Evolutionary conservation across 2,113 vertebrate species (phyloP).

Genomic region (Psettodes erumei): DNA sequence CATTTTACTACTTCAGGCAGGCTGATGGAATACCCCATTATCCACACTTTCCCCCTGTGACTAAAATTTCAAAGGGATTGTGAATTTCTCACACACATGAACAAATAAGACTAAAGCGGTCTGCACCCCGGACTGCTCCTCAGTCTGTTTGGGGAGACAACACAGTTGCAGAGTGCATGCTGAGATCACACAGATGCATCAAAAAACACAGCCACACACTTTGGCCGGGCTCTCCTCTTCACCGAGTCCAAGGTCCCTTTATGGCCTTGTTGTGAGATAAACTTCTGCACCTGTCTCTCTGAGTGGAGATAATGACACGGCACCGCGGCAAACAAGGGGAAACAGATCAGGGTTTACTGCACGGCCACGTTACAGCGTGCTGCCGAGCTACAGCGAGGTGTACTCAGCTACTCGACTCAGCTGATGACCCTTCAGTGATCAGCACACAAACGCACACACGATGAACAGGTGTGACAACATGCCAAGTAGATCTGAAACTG

Average conservation of each 20-base stretch:
- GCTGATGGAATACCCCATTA: neutral
- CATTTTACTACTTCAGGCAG: neutral
- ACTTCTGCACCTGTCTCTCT: neutral
- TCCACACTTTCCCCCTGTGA: neutral
- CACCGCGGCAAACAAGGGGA: conserved; percentile 1
- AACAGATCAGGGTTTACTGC: neutral
- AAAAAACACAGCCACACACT: conserved; percentile 2
- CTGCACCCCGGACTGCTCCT: neutral
- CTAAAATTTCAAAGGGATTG: neutral
- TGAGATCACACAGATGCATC: neutral
- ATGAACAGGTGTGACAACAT: too few species aligned
- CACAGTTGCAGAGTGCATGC: neutral
- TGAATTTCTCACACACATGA: conserved; percentile 15
- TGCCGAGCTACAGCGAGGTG: neutral
- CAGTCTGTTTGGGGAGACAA: conserved; percentile 15
- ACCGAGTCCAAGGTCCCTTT: conserved; percentile 65
- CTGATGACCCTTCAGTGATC: neutral
- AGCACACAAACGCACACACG: neutral
- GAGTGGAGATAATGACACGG: conserved; percentile 20
- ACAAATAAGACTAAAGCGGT: neutral
- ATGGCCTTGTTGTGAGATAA: conserved; percentile 46
- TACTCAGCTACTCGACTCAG: too few species aligned
- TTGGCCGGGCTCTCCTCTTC: neutral
- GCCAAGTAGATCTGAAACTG: neutral
- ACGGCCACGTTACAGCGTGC: neutral